These are phyloP conservation scores for Diarsia dahlii DNA, from an alignment of 2,888 invertebrate species.

Conservation along the genomic window DNA sequence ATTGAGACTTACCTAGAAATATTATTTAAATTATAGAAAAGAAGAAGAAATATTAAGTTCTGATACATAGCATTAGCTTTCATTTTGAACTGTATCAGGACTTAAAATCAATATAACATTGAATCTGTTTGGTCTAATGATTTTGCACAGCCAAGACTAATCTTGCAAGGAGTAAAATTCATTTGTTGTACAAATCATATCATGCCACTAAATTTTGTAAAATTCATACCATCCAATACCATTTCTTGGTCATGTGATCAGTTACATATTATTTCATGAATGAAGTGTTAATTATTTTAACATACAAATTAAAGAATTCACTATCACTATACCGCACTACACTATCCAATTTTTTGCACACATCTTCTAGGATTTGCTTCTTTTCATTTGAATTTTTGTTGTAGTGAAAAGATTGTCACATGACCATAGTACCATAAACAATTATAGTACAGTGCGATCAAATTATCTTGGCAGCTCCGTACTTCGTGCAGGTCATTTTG, in stretches of 20 bases:
- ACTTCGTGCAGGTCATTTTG: too few relatives aligned
- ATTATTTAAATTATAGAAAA: slow-evolving; percentile 24
- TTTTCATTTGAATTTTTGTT: not conserved
- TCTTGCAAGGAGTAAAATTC: not conserved
- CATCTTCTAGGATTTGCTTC: not conserved
- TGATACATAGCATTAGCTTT: not conserved
- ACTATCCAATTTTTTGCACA: not conserved
- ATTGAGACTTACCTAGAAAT: slow-evolving; percentile 4
- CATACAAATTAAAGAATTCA: not conserved
- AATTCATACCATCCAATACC: not conserved
- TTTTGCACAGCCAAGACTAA: not conserved
- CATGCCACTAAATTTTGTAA: not conserved
- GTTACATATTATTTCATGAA: slow-evolving; percentile 19
- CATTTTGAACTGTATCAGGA: not conserved
- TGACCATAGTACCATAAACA: slow-evolving; percentile 55
- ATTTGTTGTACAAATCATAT: not conserved
- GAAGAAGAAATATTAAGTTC: too few relatives aligned
- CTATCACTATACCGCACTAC: not conserved
- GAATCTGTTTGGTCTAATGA: not conserved
- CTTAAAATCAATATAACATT: not conserved
- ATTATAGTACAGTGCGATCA: too few relatives aligned
- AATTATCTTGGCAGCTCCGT: too few relatives aligned
- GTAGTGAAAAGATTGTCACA: slow-evolving; percentile 45
- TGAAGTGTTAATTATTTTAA: slow-evolving; percentile 12
- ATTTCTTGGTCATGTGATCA: slow-evolving; percentile 43